These are phyloP conservation scores for Andrena fulva DNA, from an alignment of 2,888 invertebrate species.

Conservation along the genomic window DNA sequence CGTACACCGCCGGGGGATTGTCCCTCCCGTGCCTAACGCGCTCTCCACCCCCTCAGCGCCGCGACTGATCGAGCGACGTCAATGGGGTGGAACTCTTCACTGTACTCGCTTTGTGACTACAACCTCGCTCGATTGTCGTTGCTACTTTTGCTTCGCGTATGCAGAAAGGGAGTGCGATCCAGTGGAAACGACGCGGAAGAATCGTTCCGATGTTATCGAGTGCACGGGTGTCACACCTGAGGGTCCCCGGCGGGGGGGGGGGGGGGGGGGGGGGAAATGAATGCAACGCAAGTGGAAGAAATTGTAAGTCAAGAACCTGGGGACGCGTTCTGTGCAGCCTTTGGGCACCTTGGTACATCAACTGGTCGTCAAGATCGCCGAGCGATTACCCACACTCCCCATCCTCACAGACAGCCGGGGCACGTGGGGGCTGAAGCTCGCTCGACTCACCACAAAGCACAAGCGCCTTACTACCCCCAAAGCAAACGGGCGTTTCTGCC, in stretches of 20 bases:
- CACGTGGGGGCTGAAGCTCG: no score
- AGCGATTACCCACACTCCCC: no score
- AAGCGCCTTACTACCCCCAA: no score
- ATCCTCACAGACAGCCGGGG: no score
- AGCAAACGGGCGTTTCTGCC: no score
- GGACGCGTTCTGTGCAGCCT: neutral
- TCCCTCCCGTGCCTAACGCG: neutral
- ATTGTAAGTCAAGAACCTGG: neutral
- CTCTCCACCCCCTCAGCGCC: neutral
- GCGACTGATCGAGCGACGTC: conserved; percentile 2
- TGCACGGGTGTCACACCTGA: neutral
- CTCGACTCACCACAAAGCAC: no score
- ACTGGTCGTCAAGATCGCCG: no score
- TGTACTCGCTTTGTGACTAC: conserved; percentile 22
- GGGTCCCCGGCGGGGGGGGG: neutral
- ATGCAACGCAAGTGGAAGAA: neutral
- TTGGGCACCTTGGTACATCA: no score
- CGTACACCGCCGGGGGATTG: conserved; percentile 56
- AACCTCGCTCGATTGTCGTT: conserved; percentile 14
- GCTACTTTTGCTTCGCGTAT: conserved; percentile 3
- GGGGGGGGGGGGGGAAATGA: no score
- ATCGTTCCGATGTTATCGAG: neutral
- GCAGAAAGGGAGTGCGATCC: neutral
- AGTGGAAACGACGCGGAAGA: neutral
- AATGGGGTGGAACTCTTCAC: neutral